These are phyloP conservation scores for Ernsta delagoae DNA, from an alignment of 2,888 invertebrate genomes.

Conservation along the genomic window DNA sequence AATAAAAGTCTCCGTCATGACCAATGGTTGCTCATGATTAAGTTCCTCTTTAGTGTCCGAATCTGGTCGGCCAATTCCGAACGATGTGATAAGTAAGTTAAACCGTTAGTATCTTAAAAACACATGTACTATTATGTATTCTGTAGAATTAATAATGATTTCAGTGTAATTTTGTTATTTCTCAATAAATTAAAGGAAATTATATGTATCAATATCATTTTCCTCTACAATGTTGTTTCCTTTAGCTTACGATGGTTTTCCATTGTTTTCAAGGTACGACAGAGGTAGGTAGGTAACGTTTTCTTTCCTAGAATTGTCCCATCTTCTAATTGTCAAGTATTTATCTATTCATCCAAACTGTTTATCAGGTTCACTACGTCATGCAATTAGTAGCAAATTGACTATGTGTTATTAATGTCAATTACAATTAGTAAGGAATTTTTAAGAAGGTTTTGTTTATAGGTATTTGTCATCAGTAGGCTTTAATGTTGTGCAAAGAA, in stretches of 20 bases:
- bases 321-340: conserved; percentile 40
- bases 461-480: conserved; percentile 37
- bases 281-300: conserved; percentile 10
- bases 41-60: no score
- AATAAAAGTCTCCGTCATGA: no score
- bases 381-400: conserved; percentile 61
- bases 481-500: conserved; percentile 35
- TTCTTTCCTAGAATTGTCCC: conserved; percentile 42
- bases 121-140: no score
- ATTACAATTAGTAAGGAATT: conserved; percentile 62
- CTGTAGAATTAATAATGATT: no score
- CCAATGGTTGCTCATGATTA: no score
- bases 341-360: conserved; percentile 49
- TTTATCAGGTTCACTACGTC: conserved; percentile 49
- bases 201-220: not conserved
- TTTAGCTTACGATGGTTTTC: conserved; percentile 5
- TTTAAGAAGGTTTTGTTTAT: conserved; percentile 45
- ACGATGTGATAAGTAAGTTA: no score
- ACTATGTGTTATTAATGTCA: conserved; percentile 54
- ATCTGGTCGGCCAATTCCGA: no score
- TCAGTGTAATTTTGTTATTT: no score
- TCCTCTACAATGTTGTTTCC: conserved; percentile 9
- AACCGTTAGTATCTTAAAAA: no score
- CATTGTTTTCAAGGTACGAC: conserved; percentile 29
- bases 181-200: no score